Evolutionary conservation across 1,140 invertebrate genomes (phyloP).

Genomic region (Lepidurus apus): DNA sequence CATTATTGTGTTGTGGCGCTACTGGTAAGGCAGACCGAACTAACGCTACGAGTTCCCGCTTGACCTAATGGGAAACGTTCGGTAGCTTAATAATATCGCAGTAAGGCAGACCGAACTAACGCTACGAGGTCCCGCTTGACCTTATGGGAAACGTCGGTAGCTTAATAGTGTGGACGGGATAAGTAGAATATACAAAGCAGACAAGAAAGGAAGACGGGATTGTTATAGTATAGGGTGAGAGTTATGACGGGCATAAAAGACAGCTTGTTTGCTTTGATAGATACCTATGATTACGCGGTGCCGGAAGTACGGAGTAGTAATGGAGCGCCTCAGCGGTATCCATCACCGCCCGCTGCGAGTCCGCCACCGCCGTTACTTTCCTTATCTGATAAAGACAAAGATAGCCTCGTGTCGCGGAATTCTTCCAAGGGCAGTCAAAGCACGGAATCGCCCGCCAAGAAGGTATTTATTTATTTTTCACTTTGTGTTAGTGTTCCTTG

Average conservation of each 20-base stretch:
- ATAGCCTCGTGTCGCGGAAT: slow-evolving; percentile 47
- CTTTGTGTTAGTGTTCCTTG: not conserved
- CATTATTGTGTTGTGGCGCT: not conserved
- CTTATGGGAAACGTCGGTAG: not conserved
- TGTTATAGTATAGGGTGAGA: not conserved
- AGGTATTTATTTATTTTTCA: slow-evolving; percentile 42
- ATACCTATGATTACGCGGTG: slow-evolving; percentile 67
- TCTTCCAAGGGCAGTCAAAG: slow-evolving; percentile 44
- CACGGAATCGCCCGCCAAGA: slow-evolving; percentile 46
- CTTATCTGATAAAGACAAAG: slow-evolving; percentile 45
- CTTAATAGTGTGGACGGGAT: not conserved
- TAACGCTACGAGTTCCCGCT: too few relatives aligned
- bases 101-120: too few relatives aligned
- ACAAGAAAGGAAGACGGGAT: not conserved
- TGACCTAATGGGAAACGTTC: too few relatives aligned
- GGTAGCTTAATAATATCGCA: too few relatives aligned
- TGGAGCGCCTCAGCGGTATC: slow-evolving; percentile 25
- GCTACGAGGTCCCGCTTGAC: too few relatives aligned
- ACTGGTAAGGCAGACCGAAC: not conserved
- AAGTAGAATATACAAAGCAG: not conserved
- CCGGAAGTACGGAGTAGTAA: slow-evolving; percentile 56
- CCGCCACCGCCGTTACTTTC: slow-evolving; percentile 35
- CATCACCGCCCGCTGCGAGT: slow-evolving; percentile 52
- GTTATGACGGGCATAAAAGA: slow-evolving; percentile 16
- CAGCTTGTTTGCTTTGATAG: slow-evolving; percentile 36